These are phyloP conservation scores for Myrmophylax atrothorax DNA, from an alignment of 2,113 vertebrate species.

Conservation along the genomic window DNA sequence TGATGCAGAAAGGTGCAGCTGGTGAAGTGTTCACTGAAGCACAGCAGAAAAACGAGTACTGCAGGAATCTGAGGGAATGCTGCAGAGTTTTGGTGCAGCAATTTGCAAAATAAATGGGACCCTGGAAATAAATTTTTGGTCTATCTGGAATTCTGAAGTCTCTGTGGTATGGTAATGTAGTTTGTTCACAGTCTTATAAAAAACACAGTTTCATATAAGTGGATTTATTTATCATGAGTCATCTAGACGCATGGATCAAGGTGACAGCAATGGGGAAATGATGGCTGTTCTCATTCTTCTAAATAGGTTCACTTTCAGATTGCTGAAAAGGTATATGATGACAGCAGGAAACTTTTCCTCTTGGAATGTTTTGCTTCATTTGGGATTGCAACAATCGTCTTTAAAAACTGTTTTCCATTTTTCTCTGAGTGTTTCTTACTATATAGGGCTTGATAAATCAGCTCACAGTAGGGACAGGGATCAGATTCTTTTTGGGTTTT, in stretches of 20 bases:
- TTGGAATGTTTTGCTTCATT: neutral
- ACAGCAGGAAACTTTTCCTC: neutral
- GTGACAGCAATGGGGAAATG: neutral
- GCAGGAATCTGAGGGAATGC: neutral
- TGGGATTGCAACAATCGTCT: neutral
- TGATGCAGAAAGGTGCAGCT: neutral
- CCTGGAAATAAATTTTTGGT: neutral
- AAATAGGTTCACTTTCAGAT: conserved; percentile 15
- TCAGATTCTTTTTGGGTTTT: neutral
- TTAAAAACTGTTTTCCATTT: conserved; percentile 1
- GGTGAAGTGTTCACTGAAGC: neutral
- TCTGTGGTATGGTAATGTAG: neutral
- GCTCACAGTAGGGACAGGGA: neutral
- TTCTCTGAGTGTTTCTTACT: neutral
- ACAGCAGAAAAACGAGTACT: conserved; percentile 7
- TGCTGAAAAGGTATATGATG: conserved; percentile 24
- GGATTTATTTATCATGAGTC: conserved; percentile 6
- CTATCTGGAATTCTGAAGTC: neutral
- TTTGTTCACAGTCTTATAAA: neutral
- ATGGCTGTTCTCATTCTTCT: conserved; percentile 33
- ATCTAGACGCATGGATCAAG: neutral
- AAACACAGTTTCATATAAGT: neutral
- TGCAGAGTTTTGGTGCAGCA: conserved; percentile 21
- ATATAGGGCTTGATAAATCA: neutral
- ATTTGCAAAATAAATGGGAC: conserved; percentile 35